Percentiles rank a stretch among this genome's conserved stretches.
Conservation (phyloP, 1,140 invertebrate species). For the Neocloeon triangulifer region DNA sequence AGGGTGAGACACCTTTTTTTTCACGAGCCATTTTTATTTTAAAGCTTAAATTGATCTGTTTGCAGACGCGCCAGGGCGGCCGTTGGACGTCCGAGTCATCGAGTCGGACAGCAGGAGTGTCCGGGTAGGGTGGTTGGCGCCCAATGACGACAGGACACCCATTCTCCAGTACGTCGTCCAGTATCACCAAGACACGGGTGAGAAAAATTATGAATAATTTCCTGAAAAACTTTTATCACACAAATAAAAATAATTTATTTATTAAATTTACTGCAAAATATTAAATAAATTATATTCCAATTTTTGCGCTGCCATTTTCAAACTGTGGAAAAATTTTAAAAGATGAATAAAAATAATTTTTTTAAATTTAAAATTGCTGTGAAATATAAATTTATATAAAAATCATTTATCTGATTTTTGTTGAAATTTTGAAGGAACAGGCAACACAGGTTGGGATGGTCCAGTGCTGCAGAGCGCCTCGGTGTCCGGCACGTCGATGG, state of each 20-base stretch:
- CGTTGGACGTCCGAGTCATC: conserved; percentile 14
- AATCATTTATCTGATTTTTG: not conserved
- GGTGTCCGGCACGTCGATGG: conserved; percentile 14
- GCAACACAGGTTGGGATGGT: not conserved
- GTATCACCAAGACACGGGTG: conserved; percentile 12
- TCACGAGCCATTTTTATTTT: not conserved
- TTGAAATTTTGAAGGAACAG: not conserved
- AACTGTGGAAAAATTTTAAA: not conserved
- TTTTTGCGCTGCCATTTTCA: not conserved
- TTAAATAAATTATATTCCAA: too few relatives aligned
- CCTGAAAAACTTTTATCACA: too few relatives aligned
- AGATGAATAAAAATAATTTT: not conserved
- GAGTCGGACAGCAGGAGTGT: conserved; percentile 15
- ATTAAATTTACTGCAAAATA: too few relatives aligned
- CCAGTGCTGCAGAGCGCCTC: conserved; percentile 9
- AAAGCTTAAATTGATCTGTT: not conserved
- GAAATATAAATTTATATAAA: conserved; percentile 1
- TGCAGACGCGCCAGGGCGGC: conserved; percentile 18
- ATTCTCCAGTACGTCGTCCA: conserved; percentile 15
- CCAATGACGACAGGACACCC: conserved; percentile 16
- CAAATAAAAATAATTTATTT: too few relatives aligned
- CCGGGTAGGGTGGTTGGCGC: conserved; percentile 15
- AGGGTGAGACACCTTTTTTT: conserved; percentile 22
- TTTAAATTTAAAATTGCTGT: not conserved
- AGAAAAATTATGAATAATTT: too few relatives aligned